Conservation (phyloP, 2,113 vertebrate species). For the Bombycilla garrulus region DNA sequence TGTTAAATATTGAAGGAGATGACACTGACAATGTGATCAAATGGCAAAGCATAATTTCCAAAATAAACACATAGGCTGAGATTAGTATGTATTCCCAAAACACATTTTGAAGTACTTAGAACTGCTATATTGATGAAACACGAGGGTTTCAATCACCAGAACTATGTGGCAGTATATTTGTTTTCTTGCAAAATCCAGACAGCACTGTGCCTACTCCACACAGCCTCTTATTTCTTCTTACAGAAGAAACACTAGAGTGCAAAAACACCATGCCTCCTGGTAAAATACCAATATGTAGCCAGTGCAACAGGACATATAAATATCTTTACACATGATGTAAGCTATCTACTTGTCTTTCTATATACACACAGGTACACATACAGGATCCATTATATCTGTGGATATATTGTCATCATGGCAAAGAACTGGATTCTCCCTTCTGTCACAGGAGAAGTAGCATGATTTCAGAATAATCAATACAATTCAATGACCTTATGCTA, state of each 20-base stretch:
- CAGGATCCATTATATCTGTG: neutral
- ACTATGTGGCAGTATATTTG: neutral
- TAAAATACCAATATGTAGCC: neutral
- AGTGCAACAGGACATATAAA: neutral
- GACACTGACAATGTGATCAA: neutral
- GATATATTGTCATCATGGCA: neutral
- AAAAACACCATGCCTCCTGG: neutral
- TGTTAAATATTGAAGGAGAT: neutral
- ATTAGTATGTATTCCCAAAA: neutral
- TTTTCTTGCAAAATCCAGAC: neutral
- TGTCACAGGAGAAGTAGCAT: neutral
- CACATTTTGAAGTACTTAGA: neutral
- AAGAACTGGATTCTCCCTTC: neutral
- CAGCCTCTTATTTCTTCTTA: neutral
- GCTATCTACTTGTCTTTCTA: neutral
- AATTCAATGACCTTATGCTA: neutral
- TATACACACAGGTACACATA: neutral
- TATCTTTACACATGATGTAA: neutral
- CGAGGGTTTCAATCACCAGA: neutral
- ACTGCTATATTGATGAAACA: neutral
- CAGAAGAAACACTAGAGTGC: neutral
- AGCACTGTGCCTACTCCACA: neutral
- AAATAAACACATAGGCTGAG: neutral
- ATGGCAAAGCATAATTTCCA: neutral
- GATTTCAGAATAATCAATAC: neutral